phyloP scores from a whole-genome alignment of 2,888 invertebrate species.

The Dryadula phaetusa region DNA sequence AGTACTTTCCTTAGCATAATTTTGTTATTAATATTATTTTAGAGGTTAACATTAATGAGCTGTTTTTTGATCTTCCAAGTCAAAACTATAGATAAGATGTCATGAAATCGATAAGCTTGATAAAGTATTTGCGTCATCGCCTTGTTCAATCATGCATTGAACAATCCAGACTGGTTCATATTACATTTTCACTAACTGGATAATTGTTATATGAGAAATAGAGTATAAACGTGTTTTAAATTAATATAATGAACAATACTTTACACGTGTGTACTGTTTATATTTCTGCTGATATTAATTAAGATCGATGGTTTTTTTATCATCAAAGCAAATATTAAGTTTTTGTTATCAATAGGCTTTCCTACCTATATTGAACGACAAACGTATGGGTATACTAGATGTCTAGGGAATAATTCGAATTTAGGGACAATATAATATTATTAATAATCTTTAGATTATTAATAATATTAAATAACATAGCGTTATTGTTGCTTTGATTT shows the following conservation, averaged over 20 bases:
- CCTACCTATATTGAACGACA: background rate
- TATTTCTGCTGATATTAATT: background rate
- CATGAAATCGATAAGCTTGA: slow-evolving; percentile 73
- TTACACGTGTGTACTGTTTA: background rate
- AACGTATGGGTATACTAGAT: too few relatives aligned
- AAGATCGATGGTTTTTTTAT: background rate
- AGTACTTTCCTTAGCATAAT: too few relatives aligned
- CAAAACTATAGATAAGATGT: slow-evolving; percentile 43
- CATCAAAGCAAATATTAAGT: background rate
- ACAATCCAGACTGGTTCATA: slow-evolving; percentile 37
- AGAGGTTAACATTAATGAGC: slow-evolving; percentile 15
- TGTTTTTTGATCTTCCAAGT: slow-evolving; percentile 20
- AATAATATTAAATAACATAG: too few relatives aligned
- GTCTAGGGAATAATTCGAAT: background rate
- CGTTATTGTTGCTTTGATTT: background rate
- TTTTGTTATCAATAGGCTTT: background rate
- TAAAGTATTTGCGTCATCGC: slow-evolving; percentile 67
- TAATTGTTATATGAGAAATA: slow-evolving; percentile 34
- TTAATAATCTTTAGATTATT: background rate
- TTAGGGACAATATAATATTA: background rate
- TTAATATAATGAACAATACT: background rate
- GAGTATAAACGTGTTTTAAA: slow-evolving; percentile 24
- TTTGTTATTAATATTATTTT: background rate
- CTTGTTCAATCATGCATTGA: slow-evolving; percentile 69
- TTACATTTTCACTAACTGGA: slow-evolving; percentile 38